phyloP scores from a whole-genome alignment of 1,140 invertebrate species.

The Musca vetustissima region DNA sequence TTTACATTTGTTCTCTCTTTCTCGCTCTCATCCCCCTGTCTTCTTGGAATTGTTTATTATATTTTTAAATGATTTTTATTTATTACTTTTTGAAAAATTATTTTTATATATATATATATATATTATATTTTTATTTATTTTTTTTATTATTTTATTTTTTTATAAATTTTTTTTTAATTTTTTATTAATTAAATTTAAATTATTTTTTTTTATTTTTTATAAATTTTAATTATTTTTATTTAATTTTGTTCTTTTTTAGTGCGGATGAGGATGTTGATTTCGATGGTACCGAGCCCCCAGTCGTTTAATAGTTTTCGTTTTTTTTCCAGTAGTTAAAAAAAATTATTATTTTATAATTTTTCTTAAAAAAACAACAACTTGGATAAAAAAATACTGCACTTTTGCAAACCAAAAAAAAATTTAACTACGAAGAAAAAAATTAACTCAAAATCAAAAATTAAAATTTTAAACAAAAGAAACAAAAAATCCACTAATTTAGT shows the following conservation, averaged over 20 bases:
- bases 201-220: slow-evolving; percentile 24
- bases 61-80: no score
- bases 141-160: no score
- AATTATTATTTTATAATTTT: slow-evolving; percentile 5
- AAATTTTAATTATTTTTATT: slow-evolving; percentile 27
- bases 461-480: neutral
- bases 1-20: no score
- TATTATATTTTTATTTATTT: neutral
- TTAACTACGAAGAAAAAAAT: neutral
- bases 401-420: slow-evolving; percentile 3
- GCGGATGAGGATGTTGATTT: slow-evolving; percentile 34
- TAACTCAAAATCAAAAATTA: neutral
- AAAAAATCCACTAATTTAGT: slow-evolving; percentile 3
- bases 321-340: neutral
- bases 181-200: slow-evolving; percentile 10
- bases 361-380: slow-evolving; percentile 8
- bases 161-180: neutral
- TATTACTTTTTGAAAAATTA: no score
- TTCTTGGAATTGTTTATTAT: no score
- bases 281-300: slow-evolving; percentile 49
- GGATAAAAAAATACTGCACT: slow-evolving; percentile 7
- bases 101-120: no score
- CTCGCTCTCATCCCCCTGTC: no score
- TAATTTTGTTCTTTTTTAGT: slow-evolving; percentile 33
- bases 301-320: slow-evolving; percentile 47